A percentile compares a stretch with the other conserved stretches of the same genome.
Evolutionary conservation across 2,888 invertebrate species (phyloP).

Genomic region (Saturnia japonica): DNA sequence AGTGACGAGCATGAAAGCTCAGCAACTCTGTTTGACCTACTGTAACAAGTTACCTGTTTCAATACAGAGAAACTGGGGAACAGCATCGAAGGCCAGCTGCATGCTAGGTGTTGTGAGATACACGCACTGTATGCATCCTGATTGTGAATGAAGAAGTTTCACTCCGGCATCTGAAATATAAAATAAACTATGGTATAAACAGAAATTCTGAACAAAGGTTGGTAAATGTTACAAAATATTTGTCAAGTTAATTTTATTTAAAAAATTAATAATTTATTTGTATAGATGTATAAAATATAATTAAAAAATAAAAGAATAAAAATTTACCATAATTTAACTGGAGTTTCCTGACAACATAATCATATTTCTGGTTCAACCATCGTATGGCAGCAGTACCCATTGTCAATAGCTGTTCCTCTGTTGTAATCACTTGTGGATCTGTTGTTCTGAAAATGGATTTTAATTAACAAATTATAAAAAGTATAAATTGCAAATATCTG

Average conservation of each 20-base stretch:
- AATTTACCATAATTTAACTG: conserved; percentile 73
- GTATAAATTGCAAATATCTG: too few species aligned
- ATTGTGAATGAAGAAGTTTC: conserved; percentile 67
- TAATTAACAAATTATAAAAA: too few species aligned
- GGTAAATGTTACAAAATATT: too few species aligned
- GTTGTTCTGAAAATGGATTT: conserved; percentile 29
- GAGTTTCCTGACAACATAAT: conserved; percentile 72
- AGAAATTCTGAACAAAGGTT: too few species aligned
- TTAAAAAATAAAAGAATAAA: background rate
- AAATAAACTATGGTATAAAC: background rate
- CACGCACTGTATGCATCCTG: conserved; percentile 74
- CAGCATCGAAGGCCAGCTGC: conserved; percentile 77
- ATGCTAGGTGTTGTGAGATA: conserved; percentile 76
- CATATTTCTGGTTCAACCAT: conserved; percentile 77
- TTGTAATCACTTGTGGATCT: conserved; percentile 42
- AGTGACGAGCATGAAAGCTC: too few species aligned
- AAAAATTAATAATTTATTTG: too few species aligned
- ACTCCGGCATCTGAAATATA: conserved; percentile 70
- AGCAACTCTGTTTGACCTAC: too few species aligned
- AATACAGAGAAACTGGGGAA: conserved; percentile 76
- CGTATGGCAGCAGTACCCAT: conserved; percentile 65
- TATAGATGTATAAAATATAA: background rate
- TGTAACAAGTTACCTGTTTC: conserved; percentile 57
- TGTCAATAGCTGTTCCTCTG: conserved; percentile 66
- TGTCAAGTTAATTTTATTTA: too few species aligned